Base-by-base conservation (phyloP, 2,113 vertebrate species). In the Cygnus atratus region DNA sequence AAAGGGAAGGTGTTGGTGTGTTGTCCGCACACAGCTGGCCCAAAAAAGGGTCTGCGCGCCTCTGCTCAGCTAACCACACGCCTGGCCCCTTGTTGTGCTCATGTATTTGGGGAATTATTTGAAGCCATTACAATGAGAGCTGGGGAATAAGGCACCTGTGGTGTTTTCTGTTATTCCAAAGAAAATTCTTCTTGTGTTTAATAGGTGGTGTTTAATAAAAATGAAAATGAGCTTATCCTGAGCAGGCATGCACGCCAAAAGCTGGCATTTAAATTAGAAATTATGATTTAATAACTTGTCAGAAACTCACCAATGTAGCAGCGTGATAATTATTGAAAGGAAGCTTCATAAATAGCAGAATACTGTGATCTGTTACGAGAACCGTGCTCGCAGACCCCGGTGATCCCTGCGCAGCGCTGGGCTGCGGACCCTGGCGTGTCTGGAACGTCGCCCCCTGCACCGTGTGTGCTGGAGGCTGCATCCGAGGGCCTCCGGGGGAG, bases 181-280 rank as follows among this genome's bases (percentile, higher is more conserved):
- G 91, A 84, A 96, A 96, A 91, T 85, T 95, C 85, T 90, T 87
- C 93, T 94, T 95, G 85, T 96, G 85, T 97, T 93, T 97, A 95
- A 97, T 92, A 94, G 95, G 95, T 96, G 92, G 66, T 92, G 95
- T 97, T 97, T 97, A 96, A 97, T 97, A 97, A 96, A 97, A 97
- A 96, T 97, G 95, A 96, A 96, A 97, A 97, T 97, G 95, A 95
- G 97, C 95, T 97, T 96, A 96, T 95, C 94, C 96, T 91, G 95
- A 92, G 92, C 94, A 94, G 88, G 90, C 95, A 95, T 82, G 90
- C 95, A 95, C 93, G 39, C 92, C 94, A 92, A 95, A 94, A 96
- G 91, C 95, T 96, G 96, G 97, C 96, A 97, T 97, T 97, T 96
- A 97, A 97, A 97, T 97, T 92, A 94, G 95, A 97, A 97, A 97